phyloP scores from a whole-genome alignment of 1,140 invertebrate species.

The Acromyrmex echinatior region DNA sequence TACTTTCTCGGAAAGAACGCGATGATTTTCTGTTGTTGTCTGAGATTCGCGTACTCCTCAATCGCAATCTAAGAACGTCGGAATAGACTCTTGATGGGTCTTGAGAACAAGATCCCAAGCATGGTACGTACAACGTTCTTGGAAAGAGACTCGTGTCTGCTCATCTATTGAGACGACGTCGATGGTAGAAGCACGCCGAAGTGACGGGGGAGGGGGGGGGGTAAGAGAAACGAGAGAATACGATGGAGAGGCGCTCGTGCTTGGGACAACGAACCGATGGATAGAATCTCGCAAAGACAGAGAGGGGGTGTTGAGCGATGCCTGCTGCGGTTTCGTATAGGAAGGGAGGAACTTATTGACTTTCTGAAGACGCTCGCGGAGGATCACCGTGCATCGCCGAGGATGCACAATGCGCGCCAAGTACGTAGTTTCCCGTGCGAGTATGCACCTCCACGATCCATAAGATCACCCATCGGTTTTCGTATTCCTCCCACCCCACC shows the following conservation, averaged over 20 bases:
- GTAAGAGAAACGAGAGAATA: constrained; percentile 6
- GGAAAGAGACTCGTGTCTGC: constrained; percentile 61
- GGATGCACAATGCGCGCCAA: constrained; percentile 43
- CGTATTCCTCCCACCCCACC: not conserved
- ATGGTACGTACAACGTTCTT: constrained; percentile 57
- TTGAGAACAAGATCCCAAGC: constrained; percentile 54
- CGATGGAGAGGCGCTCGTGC: constrained; percentile 34
- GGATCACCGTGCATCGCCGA: constrained; percentile 46
- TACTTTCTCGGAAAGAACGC: not conserved
- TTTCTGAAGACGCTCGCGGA: constrained; percentile 61
- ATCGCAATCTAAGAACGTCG: constrained; percentile 56
- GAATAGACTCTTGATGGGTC: constrained; percentile 54
- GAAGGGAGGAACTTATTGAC: constrained; percentile 68
- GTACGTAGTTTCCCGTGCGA: constrained; percentile 22
- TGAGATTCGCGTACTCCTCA: constrained; percentile 32
- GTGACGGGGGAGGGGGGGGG: not conserved
- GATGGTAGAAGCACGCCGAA: constrained; percentile 32
- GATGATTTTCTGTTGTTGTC: not conserved
- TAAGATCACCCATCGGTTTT: constrained; percentile 38
- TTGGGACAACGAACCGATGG: constrained; percentile 54
- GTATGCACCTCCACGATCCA: constrained; percentile 39
- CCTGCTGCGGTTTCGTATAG: constrained; percentile 64
- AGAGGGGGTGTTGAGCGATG: constrained; percentile 72
- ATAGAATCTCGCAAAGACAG: constrained; percentile 57
- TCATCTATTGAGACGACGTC: constrained; percentile 56